Base-by-base conservation (phyloP, 2,113 vertebrate genomes). In the Sakesphorus luctuosus region DNA sequence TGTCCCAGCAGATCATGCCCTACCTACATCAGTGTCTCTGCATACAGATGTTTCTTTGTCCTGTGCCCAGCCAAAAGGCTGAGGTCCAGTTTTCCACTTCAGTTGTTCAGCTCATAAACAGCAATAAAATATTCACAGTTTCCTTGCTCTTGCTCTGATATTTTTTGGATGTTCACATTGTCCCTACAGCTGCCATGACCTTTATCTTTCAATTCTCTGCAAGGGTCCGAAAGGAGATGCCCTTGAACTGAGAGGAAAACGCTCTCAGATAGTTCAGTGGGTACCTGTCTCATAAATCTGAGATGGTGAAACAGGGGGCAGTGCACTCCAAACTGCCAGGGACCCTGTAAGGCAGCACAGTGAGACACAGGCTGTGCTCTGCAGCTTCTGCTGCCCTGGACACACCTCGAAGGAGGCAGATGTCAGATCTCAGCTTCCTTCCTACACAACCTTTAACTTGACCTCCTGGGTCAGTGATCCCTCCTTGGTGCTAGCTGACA, bases 121-220 rank as follows among this genome's bases (percentile, higher is more conserved):
- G 25, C 18, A 46, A 50, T 66, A 59, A 73, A 95, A 90, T 80
- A 80, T 80, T 52, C 13, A 61, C 33, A 23, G 18, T 81, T 93
- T 69, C 40, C 36, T 79, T 66, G 43, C 21, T 46, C 18, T 50
- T 55, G 23, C 31, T 69, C 3, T 38, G 13, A 25, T 10, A 12
- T 33, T 33, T 49, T 69, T 40, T 69, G 23, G 40, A n/a, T 3
- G 0, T 68, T 61, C 78, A 49, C 43, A 33, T 80, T 80, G 90
- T 12, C 83, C 79, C 79, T 71, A 63, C 46, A 92, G 79, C 59
- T 62, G 46, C 66, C 33, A 9, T 5, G 16, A 86, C 53, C 65
- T 2, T 9, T 13, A 67, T 19, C 35, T 84, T 62, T 59, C 49
- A 47, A 53, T 66, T 61, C 44, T 44, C 53, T 66, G 13, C 50